Evolutionary conservation across 2,888 invertebrate genomes (phyloP).

Genomic region (Serrognathus titanus): DNA sequence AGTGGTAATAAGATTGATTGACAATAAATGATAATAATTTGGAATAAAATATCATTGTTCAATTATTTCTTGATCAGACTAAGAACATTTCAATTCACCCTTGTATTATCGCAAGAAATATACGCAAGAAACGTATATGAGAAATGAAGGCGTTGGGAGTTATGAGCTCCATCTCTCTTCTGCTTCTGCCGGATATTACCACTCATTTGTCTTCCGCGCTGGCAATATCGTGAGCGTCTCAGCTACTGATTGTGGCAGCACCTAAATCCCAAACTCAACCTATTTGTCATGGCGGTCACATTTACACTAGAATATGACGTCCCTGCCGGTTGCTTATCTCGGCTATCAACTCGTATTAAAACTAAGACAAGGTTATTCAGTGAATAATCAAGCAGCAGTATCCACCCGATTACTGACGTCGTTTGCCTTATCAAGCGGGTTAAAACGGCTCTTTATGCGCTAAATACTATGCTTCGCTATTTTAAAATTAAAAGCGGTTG

Average conservation of each 20-base stretch:
- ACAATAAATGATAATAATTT: no score
- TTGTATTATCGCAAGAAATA: no score
- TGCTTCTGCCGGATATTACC: slow-evolving; percentile 47
- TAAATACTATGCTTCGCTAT: slow-evolving; percentile 40
- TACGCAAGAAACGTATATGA: slow-evolving; percentile 27
- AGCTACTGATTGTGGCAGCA: slow-evolving; percentile 8
- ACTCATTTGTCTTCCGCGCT: slow-evolving; percentile 45
- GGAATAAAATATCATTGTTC: no score
- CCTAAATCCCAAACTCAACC: neutral
- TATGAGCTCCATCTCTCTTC: slow-evolving; percentile 45
- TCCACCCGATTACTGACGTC: slow-evolving; percentile 32
- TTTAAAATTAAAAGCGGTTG: slow-evolving; percentile 23
- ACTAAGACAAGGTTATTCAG: slow-evolving; percentile 18
- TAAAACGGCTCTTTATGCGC: slow-evolving; percentile 42
- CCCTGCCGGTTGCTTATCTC: slow-evolving; percentile 21
- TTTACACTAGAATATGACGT: slow-evolving; percentile 24
- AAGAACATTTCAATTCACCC: no score
- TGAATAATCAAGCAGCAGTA: slow-evolving; percentile 25
- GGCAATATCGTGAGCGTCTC: slow-evolving; percentile 39
- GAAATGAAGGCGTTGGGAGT: slow-evolving; percentile 46
- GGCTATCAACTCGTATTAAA: slow-evolving; percentile 22
- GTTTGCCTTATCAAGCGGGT: slow-evolving; percentile 37
- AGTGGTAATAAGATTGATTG: no score
- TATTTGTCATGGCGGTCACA: slow-evolving; percentile 13
- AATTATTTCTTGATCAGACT: no score